phyloP scores from a whole-genome alignment of 2,797 vertebrate genomes.

The Picus viridis region DNA sequence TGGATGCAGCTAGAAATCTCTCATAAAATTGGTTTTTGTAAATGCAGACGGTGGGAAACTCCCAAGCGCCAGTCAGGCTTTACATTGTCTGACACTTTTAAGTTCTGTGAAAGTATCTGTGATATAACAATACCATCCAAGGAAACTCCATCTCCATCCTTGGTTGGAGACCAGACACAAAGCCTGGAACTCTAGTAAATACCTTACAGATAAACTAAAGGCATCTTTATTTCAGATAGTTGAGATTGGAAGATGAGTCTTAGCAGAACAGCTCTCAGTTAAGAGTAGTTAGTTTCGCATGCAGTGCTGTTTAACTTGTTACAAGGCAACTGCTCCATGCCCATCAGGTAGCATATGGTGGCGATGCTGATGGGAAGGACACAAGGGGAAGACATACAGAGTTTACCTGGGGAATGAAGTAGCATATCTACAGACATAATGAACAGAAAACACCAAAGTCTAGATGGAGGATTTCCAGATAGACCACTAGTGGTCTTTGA shows the following conservation, averaged over 20 bases:
- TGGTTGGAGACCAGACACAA: neutral
- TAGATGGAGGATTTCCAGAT: neutral
- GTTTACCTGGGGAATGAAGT: neutral
- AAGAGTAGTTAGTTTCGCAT: neutral
- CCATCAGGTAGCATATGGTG: neutral
- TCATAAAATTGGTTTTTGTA: neutral
- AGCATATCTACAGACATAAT: neutral
- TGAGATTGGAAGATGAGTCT: neutral
- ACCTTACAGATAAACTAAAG: neutral
- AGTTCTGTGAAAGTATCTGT: neutral
- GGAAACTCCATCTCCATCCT: neutral
- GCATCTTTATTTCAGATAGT: neutral
- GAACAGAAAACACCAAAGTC: neutral
- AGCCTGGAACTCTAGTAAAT: neutral
- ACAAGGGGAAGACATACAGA: neutral
- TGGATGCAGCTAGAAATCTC: neutral
- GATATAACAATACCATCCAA: neutral
- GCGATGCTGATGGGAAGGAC: neutral
- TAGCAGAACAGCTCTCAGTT: neutral
- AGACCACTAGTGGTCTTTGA: neutral
- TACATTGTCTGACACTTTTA: neutral
- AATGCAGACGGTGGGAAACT: neutral
- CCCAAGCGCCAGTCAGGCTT: neutral
- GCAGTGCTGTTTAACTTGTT: neutral
- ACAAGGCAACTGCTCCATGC: neutral